Conservation (phyloP, 2,797 vertebrate genomes). For the Eutrigla gurnardus region DNA sequence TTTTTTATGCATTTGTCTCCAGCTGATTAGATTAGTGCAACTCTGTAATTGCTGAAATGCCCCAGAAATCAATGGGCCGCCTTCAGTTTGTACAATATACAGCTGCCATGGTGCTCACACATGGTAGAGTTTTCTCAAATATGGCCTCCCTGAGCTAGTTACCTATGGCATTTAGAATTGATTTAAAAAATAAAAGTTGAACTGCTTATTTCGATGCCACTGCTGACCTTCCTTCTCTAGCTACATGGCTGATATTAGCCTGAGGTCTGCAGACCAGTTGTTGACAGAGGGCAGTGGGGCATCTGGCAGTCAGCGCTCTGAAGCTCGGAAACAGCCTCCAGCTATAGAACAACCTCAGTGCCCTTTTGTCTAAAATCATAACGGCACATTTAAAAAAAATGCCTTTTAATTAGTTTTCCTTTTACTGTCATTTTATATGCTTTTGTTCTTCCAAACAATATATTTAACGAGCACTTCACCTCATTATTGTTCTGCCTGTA, state of each 20-base stretch:
- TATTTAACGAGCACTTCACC: not conserved
- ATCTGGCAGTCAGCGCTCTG: constrained; percentile 34
- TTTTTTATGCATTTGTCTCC: constrained; percentile 25
- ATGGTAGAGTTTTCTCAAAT: not conserved
- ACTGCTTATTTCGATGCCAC: constrained; percentile 15
- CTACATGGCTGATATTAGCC: constrained; percentile 25
- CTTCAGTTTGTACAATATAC: constrained; percentile 1
- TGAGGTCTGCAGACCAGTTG: constrained; percentile 37
- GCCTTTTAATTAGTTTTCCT: constrained; percentile 13
- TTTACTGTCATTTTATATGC: not conserved
- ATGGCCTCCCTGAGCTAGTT: not conserved
- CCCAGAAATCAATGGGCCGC: constrained; percentile 11
- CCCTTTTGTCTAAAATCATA: constrained; percentile 21
- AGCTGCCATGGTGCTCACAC: not conserved
- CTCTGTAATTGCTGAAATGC: constrained; percentile 24
- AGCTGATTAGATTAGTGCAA: constrained; percentile 32
- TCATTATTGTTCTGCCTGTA: constrained; percentile 4
- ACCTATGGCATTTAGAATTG: not conserved
- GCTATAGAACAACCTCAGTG: constrained; percentile 16
- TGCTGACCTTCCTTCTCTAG: constrained; percentile 47
- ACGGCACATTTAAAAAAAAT: constrained; percentile 2
- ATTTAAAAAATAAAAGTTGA: constrained; percentile 21
- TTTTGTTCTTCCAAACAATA: not conserved
- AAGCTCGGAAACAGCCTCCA: constrained; percentile 39
- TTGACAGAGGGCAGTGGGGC: constrained; percentile 25